Base-by-base conservation (phyloP, 2,888 invertebrate species). In the Pseudoips prasinana region DNA sequence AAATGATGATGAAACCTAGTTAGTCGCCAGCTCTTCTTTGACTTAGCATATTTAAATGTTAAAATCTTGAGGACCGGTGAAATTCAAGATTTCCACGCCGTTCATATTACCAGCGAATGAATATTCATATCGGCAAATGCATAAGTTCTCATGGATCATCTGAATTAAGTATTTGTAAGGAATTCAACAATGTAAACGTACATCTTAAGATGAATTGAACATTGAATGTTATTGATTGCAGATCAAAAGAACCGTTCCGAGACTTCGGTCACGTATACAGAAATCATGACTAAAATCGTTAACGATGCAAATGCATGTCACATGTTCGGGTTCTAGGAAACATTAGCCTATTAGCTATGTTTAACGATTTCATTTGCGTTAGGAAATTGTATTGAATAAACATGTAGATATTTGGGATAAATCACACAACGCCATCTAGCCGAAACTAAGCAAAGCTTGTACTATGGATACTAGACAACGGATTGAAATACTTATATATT, bases 161-260 rank as follows among this genome's bases (percentile, higher is more conserved):
- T 46, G 54, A 18, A 3, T 18, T 18, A 6, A 57, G 63, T 78
- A 70, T 76, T 78, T 77, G 69, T 61, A 42, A 56, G 58, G 73
- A 73, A 77, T 75, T 50, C 51, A 73, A 78, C 79, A 80, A 78
- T 79, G 64, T 53, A 63, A 61, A 64, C 70, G 70, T 83, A 78
- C 82, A 82, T 83, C 76, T 69, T 58, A 55, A 66, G 73, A 74
- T 82, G 68, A 73, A 82, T 81, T 70, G 68, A 72, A 64, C 58
- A 59, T 50, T 70, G 61, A 66, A 73, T 68, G 54, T 70, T 73
- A 80, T 78, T 79, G 77, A 82, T 77, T 65, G 69, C 56, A 56
- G 70, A 81, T 81, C 80, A 81, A 81, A 80, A 68, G 72, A 53
- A 62, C 74, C 75, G 74, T 63, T 51, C 58, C 50, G 42, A 68